Percentiles rank a stretch among this genome's conserved stretches.
Conservation (phyloP, 2,888 invertebrate genomes). For the Antheraea yamamai region DNA sequence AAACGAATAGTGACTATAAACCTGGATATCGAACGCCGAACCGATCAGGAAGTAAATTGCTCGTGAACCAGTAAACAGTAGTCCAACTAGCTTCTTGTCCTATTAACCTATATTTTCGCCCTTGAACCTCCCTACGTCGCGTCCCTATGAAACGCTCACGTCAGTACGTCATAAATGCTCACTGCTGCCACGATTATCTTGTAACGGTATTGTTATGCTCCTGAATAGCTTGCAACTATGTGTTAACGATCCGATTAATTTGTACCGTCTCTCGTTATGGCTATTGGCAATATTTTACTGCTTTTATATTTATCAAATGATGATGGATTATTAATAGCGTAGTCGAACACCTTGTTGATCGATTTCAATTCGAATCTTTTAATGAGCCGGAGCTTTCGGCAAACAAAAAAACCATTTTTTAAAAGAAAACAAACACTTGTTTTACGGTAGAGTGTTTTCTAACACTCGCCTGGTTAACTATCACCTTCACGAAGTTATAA, state of each 20-base stretch:
- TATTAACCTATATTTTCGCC: constrained; percentile 75
- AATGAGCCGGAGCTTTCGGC: too few relatives aligned
- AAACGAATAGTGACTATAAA: constrained; percentile 10
- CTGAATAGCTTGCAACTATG: constrained; percentile 34
- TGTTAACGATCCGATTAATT: constrained; percentile 34
- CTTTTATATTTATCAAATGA: too few relatives aligned
- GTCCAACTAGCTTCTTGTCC: constrained; percentile 59
- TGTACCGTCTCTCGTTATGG: background rate
- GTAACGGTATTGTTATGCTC: constrained; percentile 47
- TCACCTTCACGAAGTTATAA: too few relatives aligned
- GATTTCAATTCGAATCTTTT: too few relatives aligned
- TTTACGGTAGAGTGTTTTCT: too few relatives aligned
- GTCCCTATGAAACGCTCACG: constrained; percentile 54
- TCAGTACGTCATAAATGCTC: constrained; percentile 62
- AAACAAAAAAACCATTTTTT: too few relatives aligned
- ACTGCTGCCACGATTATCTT: constrained; percentile 53
- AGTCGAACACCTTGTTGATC: too few relatives aligned
- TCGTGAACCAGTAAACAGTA: constrained; percentile 40
- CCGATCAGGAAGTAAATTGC: constrained; percentile 43
- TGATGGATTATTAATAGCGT: too few relatives aligned
- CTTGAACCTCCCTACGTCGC: constrained; percentile 65
- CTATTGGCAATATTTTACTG: background rate
- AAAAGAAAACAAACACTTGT: too few relatives aligned
- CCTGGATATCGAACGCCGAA: constrained; percentile 32
- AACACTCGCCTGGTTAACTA: too few relatives aligned